These are phyloP conservation scores for Pituophis catenifer DNA, from an alignment of 2,113 vertebrate species.

Conservation along the genomic window DNA sequence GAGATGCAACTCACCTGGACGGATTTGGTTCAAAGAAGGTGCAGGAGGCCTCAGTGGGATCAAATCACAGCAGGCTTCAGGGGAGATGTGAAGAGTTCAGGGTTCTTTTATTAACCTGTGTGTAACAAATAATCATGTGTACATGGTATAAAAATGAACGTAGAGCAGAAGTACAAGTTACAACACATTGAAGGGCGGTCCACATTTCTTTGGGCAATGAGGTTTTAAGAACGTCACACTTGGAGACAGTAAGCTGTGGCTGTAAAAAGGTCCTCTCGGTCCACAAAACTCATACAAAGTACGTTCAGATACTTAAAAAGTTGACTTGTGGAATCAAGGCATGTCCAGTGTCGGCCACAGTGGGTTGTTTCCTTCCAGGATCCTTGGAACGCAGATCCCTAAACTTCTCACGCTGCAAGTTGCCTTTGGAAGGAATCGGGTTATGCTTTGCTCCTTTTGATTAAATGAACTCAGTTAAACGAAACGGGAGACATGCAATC, in stretches of 20 bases:
- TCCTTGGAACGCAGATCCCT: constrained; percentile 60
- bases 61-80: not conserved
- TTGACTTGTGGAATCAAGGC: constrained; percentile 10
- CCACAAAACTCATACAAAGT: constrained; percentile 85
- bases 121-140: constrained; percentile 71
- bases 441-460: constrained; percentile 26
- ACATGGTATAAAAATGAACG: constrained; percentile 78
- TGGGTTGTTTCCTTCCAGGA: constrained; percentile 17
- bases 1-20: not conserved
- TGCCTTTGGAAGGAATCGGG: constrained; percentile 17
- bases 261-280: constrained; percentile 72
- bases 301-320: constrained; percentile 80
- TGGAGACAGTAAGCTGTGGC: constrained; percentile 60
- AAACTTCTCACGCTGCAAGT: constrained; percentile 41
- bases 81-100: constrained; percentile 46
- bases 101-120: constrained; percentile 84
- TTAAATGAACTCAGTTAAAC: constrained; percentile 54
- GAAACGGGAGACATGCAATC: constrained; percentile 53
- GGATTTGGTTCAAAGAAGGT: not conserved
- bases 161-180: constrained; percentile 44
- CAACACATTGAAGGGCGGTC: constrained; percentile 58
- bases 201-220: constrained; percentile 35
- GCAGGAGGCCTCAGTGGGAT: not conserved
- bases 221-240: constrained; percentile 56
- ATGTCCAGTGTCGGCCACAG: constrained; percentile 30